Percentiles rank a stretch among this genome's conserved stretches.
phyloP scores from a whole-genome alignment of 2,113 vertebrate genomes.

The Oncorhynchus masou region DNA sequence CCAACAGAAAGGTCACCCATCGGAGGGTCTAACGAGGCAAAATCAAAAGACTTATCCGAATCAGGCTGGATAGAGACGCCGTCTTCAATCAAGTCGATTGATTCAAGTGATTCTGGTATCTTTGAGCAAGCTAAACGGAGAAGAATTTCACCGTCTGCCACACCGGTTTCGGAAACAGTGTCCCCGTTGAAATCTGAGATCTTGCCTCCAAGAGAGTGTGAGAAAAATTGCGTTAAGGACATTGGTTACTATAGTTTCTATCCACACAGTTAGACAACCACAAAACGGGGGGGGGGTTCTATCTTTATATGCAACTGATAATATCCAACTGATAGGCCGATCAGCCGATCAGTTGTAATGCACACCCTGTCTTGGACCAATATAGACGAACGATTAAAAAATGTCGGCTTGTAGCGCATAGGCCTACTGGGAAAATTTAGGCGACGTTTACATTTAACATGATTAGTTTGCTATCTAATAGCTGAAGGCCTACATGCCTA shows the following conservation, averaged over 20 bases:
- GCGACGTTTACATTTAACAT: slow-evolving; percentile 40
- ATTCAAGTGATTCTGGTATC: slow-evolving; percentile 96
- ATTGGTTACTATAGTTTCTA: slow-evolving; percentile 98
- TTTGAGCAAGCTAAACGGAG: slow-evolving; percentile 96
- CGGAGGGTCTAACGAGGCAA: slow-evolving; percentile 86
- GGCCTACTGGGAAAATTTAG: background rate
- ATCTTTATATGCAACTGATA: background rate
- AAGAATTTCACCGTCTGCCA: slow-evolving; percentile 91
- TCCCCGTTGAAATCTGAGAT: slow-evolving; percentile 93
- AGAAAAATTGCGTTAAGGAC: slow-evolving; percentile 98
- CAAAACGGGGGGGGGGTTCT: background rate
- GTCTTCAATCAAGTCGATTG: slow-evolving; percentile 96
- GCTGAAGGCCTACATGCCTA: too few species aligned
- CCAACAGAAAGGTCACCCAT: slow-evolving; percentile 89
- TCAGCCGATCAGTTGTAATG: slow-evolving; percentile 37
- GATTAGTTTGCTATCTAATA: background rate
- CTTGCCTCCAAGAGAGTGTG: slow-evolving; percentile 90
- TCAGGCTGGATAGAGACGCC: slow-evolving; percentile 98
- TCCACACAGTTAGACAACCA: slow-evolving; percentile 85
- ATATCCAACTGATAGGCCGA: slow-evolving; percentile 33
- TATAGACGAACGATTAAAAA: background rate
- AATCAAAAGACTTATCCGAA: slow-evolving; percentile 96
- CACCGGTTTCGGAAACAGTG: slow-evolving; percentile 84
- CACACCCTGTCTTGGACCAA: slow-evolving; percentile 9
- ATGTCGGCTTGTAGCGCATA: background rate